Conservation (phyloP, 2,113 vertebrate species). For the Xiphophorus hellerii region DNA sequence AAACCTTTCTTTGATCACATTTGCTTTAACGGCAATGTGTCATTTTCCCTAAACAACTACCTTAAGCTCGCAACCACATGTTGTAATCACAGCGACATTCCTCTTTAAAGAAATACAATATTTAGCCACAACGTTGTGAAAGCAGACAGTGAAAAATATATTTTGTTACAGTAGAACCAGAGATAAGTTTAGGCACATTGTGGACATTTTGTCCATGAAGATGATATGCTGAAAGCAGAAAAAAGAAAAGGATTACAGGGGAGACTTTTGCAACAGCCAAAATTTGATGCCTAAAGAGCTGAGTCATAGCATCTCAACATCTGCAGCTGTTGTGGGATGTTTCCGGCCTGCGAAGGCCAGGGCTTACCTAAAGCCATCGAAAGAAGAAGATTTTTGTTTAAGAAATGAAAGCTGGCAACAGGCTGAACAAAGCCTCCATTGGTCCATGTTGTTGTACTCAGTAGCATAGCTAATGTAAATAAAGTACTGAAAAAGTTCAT, state of each 20-base stretch:
- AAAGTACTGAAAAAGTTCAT: not conserved
- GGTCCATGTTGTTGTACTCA: not conserved
- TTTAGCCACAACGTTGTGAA: not conserved
- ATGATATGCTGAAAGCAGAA: not conserved
- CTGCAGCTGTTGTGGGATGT: conserved; percentile 15
- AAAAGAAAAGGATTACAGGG: not conserved
- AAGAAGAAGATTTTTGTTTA: not conserved
- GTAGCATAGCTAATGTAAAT: not conserved
- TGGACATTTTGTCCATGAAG: conserved; percentile 5
- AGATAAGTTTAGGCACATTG: not conserved
- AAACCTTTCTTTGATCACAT: not conserved
- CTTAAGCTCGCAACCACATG: conserved; percentile 29
- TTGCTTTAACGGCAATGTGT: conserved; percentile 6
- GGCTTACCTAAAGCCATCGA: not conserved
- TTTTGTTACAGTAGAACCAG: not conserved
- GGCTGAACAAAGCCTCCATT: not conserved
- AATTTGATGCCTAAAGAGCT: conserved; percentile 13
- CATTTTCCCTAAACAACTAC: conserved; percentile 25
- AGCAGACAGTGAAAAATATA: not conserved
- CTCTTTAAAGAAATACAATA: not conserved
- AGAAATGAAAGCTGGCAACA: not conserved
- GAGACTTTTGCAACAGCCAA: not conserved
- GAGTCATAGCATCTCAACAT: conserved; percentile 8
- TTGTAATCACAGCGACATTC: conserved; percentile 32
- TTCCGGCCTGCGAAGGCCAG: not conserved